These are phyloP conservation scores for Lynx canadensis DNA, from an alignment of 2,113 vertebrate genomes.

Conservation along the genomic window DNA sequence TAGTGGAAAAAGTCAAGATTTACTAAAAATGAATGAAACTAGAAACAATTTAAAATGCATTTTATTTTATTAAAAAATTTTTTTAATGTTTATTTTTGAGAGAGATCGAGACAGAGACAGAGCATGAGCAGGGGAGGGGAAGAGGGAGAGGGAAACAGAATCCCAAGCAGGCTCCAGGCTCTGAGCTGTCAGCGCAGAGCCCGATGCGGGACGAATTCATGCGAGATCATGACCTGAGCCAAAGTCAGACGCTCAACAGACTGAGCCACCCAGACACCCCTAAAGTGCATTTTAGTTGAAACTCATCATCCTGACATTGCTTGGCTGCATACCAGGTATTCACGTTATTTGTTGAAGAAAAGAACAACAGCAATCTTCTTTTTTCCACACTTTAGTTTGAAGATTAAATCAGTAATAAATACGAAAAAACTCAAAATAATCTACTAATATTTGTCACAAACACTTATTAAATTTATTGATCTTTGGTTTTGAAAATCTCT, in stretches of 20 bases:
- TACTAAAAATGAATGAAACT: background rate
- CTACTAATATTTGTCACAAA: background rate
- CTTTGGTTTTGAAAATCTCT: background rate
- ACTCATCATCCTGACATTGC: background rate
- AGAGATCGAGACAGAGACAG: no score
- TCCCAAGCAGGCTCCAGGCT: no score
- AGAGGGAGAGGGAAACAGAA: no score
- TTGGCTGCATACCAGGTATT: background rate
- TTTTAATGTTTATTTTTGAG: no score
- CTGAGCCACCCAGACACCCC: no score
- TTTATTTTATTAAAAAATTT: background rate
- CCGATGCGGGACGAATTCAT: no score
- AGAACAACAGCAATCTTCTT: background rate
- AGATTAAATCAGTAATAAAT: background rate
- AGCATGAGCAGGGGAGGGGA: no score
- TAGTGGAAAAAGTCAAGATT: background rate
- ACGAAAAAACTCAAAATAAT: background rate
- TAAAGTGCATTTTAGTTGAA: background rate
- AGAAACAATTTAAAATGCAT: background rate
- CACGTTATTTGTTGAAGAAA: background rate
- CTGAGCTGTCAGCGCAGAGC: no score
- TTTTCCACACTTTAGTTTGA: background rate
- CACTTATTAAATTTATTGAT: background rate
- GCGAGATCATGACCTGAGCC: no score
- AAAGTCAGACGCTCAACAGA: no score